These are phyloP conservation scores for Nilaparvata lugens DNA, from an alignment of 1,140 invertebrate genomes.

Conservation along the genomic window DNA sequence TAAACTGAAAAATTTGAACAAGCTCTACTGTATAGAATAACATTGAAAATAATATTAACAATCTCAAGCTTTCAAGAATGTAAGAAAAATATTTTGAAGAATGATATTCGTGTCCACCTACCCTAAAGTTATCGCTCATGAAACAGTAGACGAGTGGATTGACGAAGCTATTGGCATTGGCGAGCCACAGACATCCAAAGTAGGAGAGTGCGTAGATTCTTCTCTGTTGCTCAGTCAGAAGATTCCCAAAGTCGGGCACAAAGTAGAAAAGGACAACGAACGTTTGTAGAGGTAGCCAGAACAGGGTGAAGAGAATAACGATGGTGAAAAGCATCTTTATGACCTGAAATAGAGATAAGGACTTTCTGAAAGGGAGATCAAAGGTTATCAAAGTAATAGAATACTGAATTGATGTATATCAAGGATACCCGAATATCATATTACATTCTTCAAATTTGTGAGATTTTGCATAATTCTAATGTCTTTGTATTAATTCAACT, in stretches of 20 bases:
- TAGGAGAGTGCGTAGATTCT: constrained; percentile 34
- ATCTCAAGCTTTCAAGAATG: too few relatives aligned
- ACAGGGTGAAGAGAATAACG: constrained; percentile 42
- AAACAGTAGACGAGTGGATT: constrained; percentile 55
- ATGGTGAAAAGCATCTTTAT: constrained; percentile 46
- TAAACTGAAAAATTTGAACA: too few relatives aligned
- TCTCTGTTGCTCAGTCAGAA: constrained; percentile 27
- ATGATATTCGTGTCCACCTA: constrained; percentile 25
- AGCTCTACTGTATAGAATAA: too few relatives aligned
- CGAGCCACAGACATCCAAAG: constrained; percentile 43
- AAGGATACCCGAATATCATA: too few relatives aligned
- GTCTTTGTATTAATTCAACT: too few relatives aligned
- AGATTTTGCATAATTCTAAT: too few relatives aligned
- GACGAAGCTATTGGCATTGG: constrained; percentile 48
- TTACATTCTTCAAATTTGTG: too few relatives aligned
- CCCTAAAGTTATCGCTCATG: constrained; percentile 51
- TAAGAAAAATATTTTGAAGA: too few relatives aligned
- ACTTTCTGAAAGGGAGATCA: too few relatives aligned
- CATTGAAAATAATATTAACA: too few relatives aligned
- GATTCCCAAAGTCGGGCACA: constrained; percentile 30
- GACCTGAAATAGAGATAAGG: constrained; percentile 36
- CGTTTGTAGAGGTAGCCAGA: constrained; percentile 44
- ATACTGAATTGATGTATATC: too few relatives aligned
- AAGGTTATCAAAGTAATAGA: too few relatives aligned
- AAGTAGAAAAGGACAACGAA: constrained; percentile 39